A percentile compares a stretch with the other conserved stretches of the same genome.
Evolutionary conservation across 2,888 invertebrate species (phyloP).

Genomic region (Phymatocera aterrima): DNA sequence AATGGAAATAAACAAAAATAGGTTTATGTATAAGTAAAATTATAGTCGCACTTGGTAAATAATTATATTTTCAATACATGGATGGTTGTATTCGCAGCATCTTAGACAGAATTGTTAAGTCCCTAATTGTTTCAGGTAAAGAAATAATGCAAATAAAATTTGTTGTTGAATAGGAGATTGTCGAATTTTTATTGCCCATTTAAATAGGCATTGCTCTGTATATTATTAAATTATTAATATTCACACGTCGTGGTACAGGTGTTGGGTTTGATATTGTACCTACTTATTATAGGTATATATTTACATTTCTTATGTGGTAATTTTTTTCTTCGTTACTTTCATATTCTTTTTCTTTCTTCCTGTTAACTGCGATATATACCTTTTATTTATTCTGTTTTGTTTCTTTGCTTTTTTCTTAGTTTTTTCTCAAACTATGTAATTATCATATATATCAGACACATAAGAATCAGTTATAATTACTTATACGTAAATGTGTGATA

Average conservation of each 20-base stretch:
- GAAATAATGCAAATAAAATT: slow-evolving; percentile 37
- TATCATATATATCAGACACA: slow-evolving; percentile 23
- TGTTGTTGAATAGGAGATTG: slow-evolving; percentile 23
- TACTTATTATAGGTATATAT: background rate
- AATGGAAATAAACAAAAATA: no score
- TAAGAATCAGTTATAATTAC: slow-evolving; percentile 39
- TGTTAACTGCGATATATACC: no score
- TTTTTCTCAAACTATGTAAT: background rate
- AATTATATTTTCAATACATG: slow-evolving; percentile 60
- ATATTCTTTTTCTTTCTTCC: background rate
- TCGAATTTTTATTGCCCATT: slow-evolving; percentile 31
- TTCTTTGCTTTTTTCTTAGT: no score
- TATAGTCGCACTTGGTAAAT: slow-evolving; percentile 51
- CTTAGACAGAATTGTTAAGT: slow-evolving; percentile 45
- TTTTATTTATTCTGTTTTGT: no score
- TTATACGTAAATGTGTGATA: slow-evolving; percentile 42
- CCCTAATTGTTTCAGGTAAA: slow-evolving; percentile 48
- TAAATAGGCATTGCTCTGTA: no score
- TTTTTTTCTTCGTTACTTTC: background rate
- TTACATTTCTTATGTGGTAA: background rate
- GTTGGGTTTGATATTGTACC: background rate
- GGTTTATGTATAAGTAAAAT: slow-evolving; percentile 48
- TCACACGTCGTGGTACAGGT: background rate
- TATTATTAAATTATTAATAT: slow-evolving; percentile 7
- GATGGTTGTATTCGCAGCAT: slow-evolving; percentile 44